Evolutionary conservation across 2,113 vertebrate species (phyloP).

Genomic region (Motacilla tschutschensis): DNA sequence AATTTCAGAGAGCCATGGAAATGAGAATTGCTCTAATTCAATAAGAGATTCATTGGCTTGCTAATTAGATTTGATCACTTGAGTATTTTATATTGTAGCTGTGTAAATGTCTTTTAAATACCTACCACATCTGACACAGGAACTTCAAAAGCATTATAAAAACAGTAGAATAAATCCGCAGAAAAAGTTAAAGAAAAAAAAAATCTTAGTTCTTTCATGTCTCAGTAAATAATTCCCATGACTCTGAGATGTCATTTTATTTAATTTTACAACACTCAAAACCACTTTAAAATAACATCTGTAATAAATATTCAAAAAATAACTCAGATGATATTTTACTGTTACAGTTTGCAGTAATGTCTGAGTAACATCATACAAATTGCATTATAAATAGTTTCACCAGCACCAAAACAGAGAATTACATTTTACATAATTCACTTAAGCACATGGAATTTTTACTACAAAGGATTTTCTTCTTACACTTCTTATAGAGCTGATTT

Average conservation of each 20-base stretch:
- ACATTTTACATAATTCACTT: background rate
- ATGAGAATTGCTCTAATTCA: slow-evolving; percentile 26
- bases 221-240: background rate
- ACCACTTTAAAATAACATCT: background rate
- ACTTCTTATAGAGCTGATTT: background rate
- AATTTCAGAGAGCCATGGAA: slow-evolving; percentile 23
- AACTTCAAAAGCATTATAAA: slow-evolving; percentile 3
- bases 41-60: slow-evolving; percentile 19
- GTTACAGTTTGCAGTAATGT: background rate
- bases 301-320: background rate
- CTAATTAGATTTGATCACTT: slow-evolving; percentile 2
- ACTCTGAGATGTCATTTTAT: background rate
- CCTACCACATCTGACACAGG: background rate
- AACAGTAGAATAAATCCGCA: background rate
- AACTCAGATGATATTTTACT: background rate
- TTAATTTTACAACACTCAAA: slow-evolving; percentile 1
- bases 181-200: background rate
- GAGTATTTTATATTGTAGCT: background rate
- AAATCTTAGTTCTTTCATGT: background rate
- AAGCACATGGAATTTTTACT: background rate
- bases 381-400: background rate
- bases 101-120: background rate
- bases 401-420: background rate
- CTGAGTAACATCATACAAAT: background rate
- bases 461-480: background rate